Base-by-base conservation (phyloP, 2,797 vertebrate genomes). In the Mergus octosetaceus region DNA sequence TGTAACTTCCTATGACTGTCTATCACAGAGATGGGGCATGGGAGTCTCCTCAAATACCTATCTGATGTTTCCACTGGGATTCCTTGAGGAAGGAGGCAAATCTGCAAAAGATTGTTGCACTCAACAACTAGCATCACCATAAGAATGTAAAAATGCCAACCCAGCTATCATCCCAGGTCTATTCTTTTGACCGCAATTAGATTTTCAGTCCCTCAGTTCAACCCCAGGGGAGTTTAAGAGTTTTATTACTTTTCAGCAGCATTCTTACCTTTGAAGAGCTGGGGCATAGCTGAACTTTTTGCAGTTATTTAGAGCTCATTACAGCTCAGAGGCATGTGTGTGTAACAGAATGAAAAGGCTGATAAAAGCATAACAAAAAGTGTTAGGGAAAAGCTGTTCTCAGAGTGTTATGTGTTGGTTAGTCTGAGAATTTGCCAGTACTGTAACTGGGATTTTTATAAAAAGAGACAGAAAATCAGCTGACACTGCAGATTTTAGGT, bases 1-100 rank as follows among this genome's bases (percentile, higher is more conserved):
- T 0, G 0, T 20, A 69, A 66, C 7, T 47, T 12, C 6, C 27
- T 38, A 45, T 70, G 61, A 53, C 18, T 49, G 7, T 51, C 49
- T 19, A 68, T 14, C 32, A 11, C 28, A 66, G 39, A 77, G 11
- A 82, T 13, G 20, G 49, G 73, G 49, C 30, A 74, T 36, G 64
- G 57, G 15, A 39, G 3, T 45, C 85, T 58, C 39, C 57, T 77
- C 45, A 89, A 51, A 91, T 89, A n/a, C 15, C 64, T 36, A 73
- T 74, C 57, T 73, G 11, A 22, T 53, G 9, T 80, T 93, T 87
- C 71, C 28, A 32, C 7, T 83, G 80, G 64, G n/a, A 68, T 74
- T 74, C 53, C 77, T 76, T 24, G 53, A 80, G 41, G 71, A 49
- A 34, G 45, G 17, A 79, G 17, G 7, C 21, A n/a, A 83, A 58